Evolutionary conservation across 2,888 invertebrate species (phyloP), one percentile per base, ranked within the genome.

Genomic region (Atrina japonica): DNA sequence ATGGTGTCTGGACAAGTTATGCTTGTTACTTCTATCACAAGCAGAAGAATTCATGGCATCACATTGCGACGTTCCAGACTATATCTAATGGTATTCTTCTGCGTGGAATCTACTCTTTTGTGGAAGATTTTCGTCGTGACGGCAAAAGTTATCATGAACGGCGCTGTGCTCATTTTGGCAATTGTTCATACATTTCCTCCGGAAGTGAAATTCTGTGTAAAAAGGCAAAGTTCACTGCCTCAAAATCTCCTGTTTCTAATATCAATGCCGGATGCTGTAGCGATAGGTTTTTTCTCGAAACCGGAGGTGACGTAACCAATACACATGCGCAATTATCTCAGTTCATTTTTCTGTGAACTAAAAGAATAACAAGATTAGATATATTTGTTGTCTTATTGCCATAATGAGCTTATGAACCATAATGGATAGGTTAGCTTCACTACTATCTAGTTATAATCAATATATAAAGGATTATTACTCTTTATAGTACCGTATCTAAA

Each of bases 11-110:
- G 65, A 45, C 65, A 6, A 43, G 43, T 1, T 65, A 56, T 30
- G 43, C 65, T 18, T 55, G 65, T 11, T 53, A 65, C 25, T 16
- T 47, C 40, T 45, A 21, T n/a, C 29, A 45, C 16, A 21, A 52
- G 25, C 21, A 27, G n/a, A 52, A 35, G 23, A 29, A 35, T 18
- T 18, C 35, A 16, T 56, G 47, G 56, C 45, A 55, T 47, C 65
- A 65, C 29, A 52, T 64, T 14, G 65, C 65, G 16, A 65, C 55
- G 21, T 41, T 65, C 23, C 53, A 65, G 29, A 65, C 65, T 6
- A 43, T 65, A 25, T 45, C 65, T 14, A 29, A 56, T 30, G 56
- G 65, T n/a, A 29, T 45, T 9, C 41, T 65, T 30, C n/a, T 65
- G 6, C 29, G 45, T 18, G 30, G 47, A 16, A 29, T 45, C 16